Evolutionary conservation across 2,113 vertebrate genomes (phyloP).

Genomic region (Dermatemys mawii): DNA sequence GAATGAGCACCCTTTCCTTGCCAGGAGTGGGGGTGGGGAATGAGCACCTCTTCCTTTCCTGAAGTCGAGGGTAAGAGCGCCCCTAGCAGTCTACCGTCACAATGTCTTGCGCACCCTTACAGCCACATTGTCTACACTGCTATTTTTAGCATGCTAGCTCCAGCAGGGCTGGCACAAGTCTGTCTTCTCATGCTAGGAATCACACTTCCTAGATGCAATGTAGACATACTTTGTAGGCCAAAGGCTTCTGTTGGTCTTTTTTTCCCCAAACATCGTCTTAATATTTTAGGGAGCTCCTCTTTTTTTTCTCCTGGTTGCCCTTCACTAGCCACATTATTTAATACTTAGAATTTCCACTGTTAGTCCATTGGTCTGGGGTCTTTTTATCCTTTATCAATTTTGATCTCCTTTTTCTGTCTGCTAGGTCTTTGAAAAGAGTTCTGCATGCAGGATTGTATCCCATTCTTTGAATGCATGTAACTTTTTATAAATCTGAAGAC

Average conservation of each 20-base stretch:
- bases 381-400: background rate
- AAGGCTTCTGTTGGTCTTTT: background rate
- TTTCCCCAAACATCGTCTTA: background rate
- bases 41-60: no score
- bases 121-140: background rate
- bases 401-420: background rate
- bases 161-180: background rate
- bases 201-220: background rate
- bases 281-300: background rate
- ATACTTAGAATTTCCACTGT: accelerated
- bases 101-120: no score
- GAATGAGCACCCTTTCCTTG: no score
- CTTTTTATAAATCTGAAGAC: background rate
- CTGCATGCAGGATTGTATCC: background rate
- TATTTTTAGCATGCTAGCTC: background rate
- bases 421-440: background rate
- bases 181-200: background rate
- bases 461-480: background rate
- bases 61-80: no score
- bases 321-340: background rate
- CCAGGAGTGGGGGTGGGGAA: no score
- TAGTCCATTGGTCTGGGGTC: accelerated
- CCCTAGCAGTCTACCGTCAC: no score
- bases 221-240: background rate
- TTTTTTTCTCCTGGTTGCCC: background rate